phyloP scores from a whole-genome alignment of 2,797 vertebrate species.

The Gallinago nigripennis region DNA sequence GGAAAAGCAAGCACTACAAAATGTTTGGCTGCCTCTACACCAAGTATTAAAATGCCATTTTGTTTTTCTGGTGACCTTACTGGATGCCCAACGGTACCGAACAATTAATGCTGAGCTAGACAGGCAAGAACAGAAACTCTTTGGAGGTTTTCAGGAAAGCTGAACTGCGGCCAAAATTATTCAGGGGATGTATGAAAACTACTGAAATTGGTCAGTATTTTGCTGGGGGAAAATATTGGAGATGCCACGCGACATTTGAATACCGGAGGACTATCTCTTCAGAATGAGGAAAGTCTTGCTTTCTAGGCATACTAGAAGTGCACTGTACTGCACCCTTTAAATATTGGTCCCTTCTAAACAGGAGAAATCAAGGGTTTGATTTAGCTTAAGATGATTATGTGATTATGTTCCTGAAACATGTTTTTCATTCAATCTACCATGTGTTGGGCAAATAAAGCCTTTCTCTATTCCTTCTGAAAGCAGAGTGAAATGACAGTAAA shows the following conservation, averaged over 20 bases:
- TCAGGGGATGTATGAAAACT: neutral
- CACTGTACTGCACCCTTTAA: neutral
- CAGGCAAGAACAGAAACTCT: neutral
- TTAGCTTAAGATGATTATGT: neutral
- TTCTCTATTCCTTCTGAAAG: neutral
- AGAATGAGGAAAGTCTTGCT: neutral
- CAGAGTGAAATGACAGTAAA: neutral
- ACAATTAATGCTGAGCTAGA: neutral
- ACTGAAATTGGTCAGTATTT: neutral
- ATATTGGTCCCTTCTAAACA: neutral
- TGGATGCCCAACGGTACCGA: neutral
- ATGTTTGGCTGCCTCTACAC: neutral
- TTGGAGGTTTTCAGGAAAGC: neutral
- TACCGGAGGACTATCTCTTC: neutral
- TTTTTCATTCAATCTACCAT: neutral
- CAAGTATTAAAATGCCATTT: conserved; percentile 2
- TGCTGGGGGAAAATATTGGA: neutral
- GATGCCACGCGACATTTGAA: neutral
- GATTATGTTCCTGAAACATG: neutral
- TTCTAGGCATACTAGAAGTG: neutral
- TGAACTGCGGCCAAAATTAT: neutral
- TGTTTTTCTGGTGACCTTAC: neutral
- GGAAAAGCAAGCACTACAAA: neutral
- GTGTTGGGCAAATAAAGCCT: neutral
- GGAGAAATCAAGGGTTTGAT: neutral